Percentiles rank a stretch among this genome's conserved stretches.
These are phyloP conservation scores for Coecobrya sp. DNA, from an alignment of 2,888 invertebrate species.

Conservation along the genomic window DNA sequence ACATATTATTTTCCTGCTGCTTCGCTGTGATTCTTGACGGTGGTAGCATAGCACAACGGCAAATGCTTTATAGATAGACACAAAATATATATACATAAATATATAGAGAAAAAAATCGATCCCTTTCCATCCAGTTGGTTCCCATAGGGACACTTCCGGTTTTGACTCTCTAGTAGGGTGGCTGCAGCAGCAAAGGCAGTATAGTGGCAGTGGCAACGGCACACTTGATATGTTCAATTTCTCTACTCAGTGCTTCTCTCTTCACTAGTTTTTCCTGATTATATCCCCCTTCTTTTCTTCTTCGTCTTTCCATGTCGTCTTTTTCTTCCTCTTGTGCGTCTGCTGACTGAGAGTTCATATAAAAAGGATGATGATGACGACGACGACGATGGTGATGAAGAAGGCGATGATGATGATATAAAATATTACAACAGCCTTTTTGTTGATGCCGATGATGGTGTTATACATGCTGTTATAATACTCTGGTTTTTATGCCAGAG, in stretches of 20 bases:
- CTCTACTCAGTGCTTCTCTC: conserved; percentile 28
- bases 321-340: conserved; percentile 27
- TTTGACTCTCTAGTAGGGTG: conserved; percentile 80
- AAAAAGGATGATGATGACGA: not conserved
- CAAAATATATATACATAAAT: not conserved
- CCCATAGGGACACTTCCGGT: conserved; percentile 87
- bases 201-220: not conserved
- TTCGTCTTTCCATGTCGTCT: conserved; percentile 30
- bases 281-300: conserved; percentile 66
- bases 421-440: conserved; percentile 30
- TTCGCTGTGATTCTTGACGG: not conserved
- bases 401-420: conserved; percentile 41
- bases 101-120: conserved; percentile 82
- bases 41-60: not conserved
- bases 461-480: conserved; percentile 24
- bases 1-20: not conserved
- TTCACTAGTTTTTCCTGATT: conserved; percentile 70
- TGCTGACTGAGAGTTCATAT: conserved; percentile 21
- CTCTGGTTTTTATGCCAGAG: not conserved
- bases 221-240: conserved; percentile 66
- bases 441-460: conserved; percentile 27
- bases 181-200: conserved; percentile 12
- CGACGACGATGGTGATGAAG: not conserved
- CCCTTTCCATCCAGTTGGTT: conserved; percentile 84
- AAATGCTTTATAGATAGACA: not conserved